Percentiles rank a stretch among this genome's conserved stretches.
Evolutionary conservation across 2,113 vertebrate species (phyloP).

Genomic region (Galemys pyrenaicus): DNA sequence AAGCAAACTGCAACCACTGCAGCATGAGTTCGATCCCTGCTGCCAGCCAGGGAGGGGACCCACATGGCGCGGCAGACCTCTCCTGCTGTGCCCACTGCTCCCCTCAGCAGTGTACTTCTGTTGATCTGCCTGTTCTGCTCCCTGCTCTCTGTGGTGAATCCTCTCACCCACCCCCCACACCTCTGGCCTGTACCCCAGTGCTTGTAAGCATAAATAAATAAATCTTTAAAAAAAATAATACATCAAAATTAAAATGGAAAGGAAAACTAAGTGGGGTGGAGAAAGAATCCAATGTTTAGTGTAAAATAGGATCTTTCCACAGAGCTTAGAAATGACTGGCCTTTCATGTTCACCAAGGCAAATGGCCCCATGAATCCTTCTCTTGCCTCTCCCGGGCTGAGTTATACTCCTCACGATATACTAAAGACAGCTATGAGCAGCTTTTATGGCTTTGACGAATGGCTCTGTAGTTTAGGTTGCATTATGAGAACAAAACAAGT

Average conservation of each 20-base stretch:
- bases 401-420: conserved; percentile 84
- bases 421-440: conserved; percentile 82
- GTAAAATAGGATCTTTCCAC: conserved; percentile 43
- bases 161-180: no score
- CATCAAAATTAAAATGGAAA: background rate
- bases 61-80: no score
- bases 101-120: no score
- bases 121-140: no score
- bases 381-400: conserved; percentile 81
- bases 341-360: conserved; percentile 82
- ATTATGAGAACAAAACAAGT: conserved; percentile 89
- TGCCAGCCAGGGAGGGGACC: no score
- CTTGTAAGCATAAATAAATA: no score
- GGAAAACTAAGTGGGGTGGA: conserved; percentile 16
- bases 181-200: no score
- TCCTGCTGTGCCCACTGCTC: no score
- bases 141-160: no score
- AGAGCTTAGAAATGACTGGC: conserved; percentile 53
- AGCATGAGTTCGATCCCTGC: no score
- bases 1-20: no score
- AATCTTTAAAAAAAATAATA: no score
- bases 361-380: conserved; percentile 82
- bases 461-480: conserved; percentile 85
- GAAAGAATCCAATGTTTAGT: conserved; percentile 7
- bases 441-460: conserved; percentile 85